A percentile compares a stretch with the other conserved stretches of the same genome.
phyloP scores from a whole-genome alignment of 2,113 vertebrate species.

The Cervus canadensis region DNA sequence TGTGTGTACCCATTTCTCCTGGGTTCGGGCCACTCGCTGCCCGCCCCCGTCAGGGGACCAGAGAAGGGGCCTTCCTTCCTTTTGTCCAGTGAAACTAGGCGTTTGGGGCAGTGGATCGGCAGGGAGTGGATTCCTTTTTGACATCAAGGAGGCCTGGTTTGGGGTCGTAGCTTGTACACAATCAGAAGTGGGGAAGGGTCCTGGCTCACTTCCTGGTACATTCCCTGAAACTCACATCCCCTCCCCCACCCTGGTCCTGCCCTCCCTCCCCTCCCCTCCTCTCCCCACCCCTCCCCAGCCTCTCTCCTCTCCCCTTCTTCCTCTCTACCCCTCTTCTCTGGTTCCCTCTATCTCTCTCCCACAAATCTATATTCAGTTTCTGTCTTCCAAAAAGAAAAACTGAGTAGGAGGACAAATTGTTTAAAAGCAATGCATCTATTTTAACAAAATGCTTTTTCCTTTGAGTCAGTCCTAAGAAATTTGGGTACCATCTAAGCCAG shows the following conservation, averaged over 20 bases:
- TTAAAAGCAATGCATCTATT: conserved; percentile 56
- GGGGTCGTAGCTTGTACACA: too few species aligned
- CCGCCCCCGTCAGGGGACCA: accelerated
- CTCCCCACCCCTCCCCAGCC: too few species aligned
- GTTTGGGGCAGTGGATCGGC: neutral
- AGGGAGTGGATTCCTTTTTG: neutral
- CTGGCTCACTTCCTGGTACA: accelerated
- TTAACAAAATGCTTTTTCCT: conserved; percentile 48
- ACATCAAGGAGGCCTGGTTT: neutral
- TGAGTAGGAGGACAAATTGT: conserved; percentile 51
- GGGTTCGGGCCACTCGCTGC: neutral
- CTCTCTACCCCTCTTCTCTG: neutral
- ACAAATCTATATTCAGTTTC: conserved; percentile 54
- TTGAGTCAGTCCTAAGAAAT: conserved; percentile 59
- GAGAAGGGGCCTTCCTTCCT: neutral
- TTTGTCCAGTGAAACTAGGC: neutral
- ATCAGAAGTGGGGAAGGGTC: neutral
- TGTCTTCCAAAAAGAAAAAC: conserved; percentile 71
- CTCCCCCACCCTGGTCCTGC: neutral
- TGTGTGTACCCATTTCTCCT: neutral
- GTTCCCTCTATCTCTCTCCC: conserved; percentile 14
- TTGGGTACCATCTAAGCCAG: conserved; percentile 25
- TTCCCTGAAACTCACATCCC: too few species aligned
- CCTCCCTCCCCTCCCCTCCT: too few species aligned
- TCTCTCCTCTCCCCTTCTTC: neutral